Evolutionary conservation across 1,140 invertebrate species (phyloP).

Genomic region (Pseudomyrmex gracilis): DNA sequence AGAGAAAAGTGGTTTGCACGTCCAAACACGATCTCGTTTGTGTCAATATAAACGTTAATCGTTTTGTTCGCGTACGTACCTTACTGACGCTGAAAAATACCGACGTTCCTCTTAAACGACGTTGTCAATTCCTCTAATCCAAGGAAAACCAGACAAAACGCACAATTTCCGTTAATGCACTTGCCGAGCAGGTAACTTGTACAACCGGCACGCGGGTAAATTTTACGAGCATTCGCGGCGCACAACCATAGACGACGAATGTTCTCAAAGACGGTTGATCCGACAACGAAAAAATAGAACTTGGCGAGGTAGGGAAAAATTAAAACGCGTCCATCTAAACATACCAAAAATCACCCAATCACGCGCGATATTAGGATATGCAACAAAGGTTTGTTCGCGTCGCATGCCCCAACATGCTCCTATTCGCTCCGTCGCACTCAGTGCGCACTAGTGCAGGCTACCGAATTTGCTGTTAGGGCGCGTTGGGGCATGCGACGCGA

Average conservation of each 20-base stretch:
- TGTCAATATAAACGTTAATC: background rate
- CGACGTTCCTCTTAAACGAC: background rate
- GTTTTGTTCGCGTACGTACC: slow-evolving; percentile 8
- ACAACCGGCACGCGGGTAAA: slow-evolving; percentile 45
- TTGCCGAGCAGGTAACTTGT: background rate
- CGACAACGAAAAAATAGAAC: no score
- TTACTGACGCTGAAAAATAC: background rate
- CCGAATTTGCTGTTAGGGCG: no score
- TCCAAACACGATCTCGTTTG: background rate
- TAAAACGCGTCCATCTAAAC: no score
- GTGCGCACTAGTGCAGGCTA: no score
- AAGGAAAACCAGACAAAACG: background rate
- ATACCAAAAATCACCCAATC: no score
- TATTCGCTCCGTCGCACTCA: no score
- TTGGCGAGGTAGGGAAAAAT: no score
- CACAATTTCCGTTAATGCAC: slow-evolving; percentile 25
- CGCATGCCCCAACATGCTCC: no score
- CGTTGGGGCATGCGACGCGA: no score
- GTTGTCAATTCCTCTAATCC: background rate
- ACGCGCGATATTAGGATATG: no score
- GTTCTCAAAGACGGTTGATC: background rate
- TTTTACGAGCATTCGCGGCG: background rate
- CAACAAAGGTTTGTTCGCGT: no score
- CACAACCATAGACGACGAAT: background rate
- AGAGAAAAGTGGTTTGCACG: background rate